phyloP scores from a whole-genome alignment of 2,113 vertebrate species.

The Bucco capensis region DNA sequence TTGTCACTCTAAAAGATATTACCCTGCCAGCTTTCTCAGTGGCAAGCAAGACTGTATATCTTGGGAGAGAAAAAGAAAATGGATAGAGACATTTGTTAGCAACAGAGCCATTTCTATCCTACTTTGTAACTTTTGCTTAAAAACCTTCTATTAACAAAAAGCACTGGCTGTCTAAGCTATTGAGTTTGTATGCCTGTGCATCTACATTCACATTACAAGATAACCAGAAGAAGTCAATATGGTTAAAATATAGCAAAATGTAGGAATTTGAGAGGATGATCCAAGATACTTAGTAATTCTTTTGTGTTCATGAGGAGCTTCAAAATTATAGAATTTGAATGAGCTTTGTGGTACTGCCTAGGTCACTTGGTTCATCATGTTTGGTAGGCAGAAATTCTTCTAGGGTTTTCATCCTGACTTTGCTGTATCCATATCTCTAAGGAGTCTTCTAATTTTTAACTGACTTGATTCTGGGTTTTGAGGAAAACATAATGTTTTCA shows the following conservation, averaged over 20 bases:
- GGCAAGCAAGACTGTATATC: background rate
- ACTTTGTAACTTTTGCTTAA: background rate
- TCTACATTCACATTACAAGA: no score
- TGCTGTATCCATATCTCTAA: background rate
- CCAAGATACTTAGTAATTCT: background rate
- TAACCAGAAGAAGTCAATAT: no score
- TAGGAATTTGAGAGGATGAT: background rate
- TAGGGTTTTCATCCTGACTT: background rate
- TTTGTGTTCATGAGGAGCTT: background rate
- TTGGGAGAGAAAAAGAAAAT: background rate
- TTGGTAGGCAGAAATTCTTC: background rate
- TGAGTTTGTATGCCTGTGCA: no score
- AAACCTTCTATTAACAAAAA: background rate
- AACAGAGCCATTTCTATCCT: conserved; percentile 6
- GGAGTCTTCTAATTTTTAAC: background rate
- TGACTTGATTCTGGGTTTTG: background rate
- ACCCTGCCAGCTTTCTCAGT: conserved; percentile 7
- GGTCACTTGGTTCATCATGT: background rate
- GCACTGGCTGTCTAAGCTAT: no score
- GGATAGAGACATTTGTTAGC: background rate
- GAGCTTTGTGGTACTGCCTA: background rate
- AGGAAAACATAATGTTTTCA: background rate
- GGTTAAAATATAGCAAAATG: background rate
- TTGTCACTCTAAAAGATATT: conserved; percentile 48
- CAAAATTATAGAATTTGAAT: background rate